These are phyloP conservation scores for Bufo bufo DNA, from an alignment of 2,113 vertebrate species.

Conservation along the genomic window DNA sequence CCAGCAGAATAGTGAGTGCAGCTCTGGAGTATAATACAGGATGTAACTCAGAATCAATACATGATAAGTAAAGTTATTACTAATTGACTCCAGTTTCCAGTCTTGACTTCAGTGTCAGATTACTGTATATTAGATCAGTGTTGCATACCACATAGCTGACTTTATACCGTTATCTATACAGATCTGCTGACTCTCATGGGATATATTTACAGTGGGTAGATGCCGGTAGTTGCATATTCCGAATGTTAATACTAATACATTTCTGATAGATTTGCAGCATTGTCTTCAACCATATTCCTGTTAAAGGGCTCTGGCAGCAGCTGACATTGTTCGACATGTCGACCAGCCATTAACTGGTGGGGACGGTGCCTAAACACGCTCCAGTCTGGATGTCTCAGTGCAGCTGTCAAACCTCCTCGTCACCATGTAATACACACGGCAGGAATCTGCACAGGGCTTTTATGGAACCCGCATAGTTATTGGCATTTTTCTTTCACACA, in stretches of 20 bases:
- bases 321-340: not conserved
- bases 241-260: not conserved
- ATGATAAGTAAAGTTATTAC: not conserved
- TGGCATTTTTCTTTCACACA: constrained; percentile 13
- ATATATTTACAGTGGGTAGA: not conserved
- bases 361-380: constrained; percentile 38
- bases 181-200: not conserved
- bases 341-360: not conserved
- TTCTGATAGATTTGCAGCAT: not conserved
- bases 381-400: not conserved
- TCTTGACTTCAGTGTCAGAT: too few relatives aligned
- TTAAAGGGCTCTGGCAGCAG: not conserved
- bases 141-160: not conserved
- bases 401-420: constrained; percentile 16
- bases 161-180: not conserved
- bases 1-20: too few relatives aligned
- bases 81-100: too few relatives aligned
- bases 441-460: not conserved
- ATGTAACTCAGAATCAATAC: too few relatives aligned
- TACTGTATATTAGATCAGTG: too few relatives aligned
- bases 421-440: not conserved
- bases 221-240: not conserved
- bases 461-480: constrained; percentile 32
- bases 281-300: not conserved
- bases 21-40: too few relatives aligned